Conservation (phyloP, 2,113 vertebrate species). For the Xiphophorus hellerii region DNA sequence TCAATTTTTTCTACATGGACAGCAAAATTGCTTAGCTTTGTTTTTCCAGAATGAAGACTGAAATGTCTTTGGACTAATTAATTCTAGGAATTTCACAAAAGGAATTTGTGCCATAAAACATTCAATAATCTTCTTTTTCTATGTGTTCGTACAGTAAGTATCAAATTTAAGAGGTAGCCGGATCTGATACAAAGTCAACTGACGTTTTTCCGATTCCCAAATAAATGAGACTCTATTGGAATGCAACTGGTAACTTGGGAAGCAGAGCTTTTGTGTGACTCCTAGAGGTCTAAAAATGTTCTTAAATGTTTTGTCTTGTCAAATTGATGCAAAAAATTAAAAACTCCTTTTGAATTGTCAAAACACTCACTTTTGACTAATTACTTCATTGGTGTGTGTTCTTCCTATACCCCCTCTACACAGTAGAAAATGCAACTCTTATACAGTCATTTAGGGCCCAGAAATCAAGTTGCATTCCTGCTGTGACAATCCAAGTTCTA, state of each 20-base stretch:
- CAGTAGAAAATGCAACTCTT: conserved; percentile 62
- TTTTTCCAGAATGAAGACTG: conserved; percentile 1
- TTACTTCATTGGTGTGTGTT: neutral
- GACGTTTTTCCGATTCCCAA: neutral
- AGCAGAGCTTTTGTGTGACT: neutral
- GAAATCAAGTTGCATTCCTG: conserved; percentile 48
- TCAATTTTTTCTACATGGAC: neutral
- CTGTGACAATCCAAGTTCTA: conserved; percentile 61
- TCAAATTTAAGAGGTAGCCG: neutral
- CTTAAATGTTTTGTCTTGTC: neutral
- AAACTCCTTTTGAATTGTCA: too few species aligned
- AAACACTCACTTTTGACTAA: neutral
- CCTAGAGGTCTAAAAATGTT: neutral
- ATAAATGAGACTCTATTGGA: neutral
- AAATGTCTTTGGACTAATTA: conserved; percentile 35
- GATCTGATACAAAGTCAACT: too few species aligned
- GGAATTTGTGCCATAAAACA: conserved; percentile 33
- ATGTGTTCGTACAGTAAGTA: conserved; percentile 3
- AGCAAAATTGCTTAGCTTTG: conserved; percentile 15
- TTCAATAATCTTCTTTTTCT: conserved; percentile 6
- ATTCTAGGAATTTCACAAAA: conserved; percentile 12
- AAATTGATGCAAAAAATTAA: too few species aligned
- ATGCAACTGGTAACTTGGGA: neutral
- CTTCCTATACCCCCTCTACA: conserved; percentile 56
- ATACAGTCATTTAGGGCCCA: conserved; percentile 29